These are phyloP conservation scores for Corydoras maculifer DNA, from an alignment of 2,113 vertebrate genomes.

Conservation along the genomic window DNA sequence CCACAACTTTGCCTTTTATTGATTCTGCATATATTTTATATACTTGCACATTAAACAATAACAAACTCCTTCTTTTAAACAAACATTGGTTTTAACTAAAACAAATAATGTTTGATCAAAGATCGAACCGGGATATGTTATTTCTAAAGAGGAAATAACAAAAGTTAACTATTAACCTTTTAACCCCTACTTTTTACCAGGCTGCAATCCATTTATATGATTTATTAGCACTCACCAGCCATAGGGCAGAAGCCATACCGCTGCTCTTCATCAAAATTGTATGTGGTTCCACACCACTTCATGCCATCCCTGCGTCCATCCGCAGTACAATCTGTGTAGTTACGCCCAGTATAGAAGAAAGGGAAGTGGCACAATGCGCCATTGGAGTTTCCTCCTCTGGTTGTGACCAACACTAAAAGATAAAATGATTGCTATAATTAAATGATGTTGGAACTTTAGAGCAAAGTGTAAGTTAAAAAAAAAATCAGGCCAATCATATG, in stretches of 20 bases:
- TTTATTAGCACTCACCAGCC: conserved; percentile 73
- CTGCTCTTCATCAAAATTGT: conserved; percentile 83
- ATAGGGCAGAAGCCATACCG: conserved; percentile 96
- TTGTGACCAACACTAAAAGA: conserved; percentile 76
- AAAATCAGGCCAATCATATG: too few species aligned
- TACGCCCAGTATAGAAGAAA: conserved; percentile 88
- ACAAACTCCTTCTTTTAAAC: too few species aligned
- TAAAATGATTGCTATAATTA: conserved; percentile 40
- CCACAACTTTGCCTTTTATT: too few species aligned
- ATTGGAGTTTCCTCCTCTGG: conserved; percentile 91
- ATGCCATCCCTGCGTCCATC: conserved; percentile 89
- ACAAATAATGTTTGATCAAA: too few species aligned
- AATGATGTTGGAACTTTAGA: too few species aligned
- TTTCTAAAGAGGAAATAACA: too few species aligned
- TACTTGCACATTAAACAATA: too few species aligned
- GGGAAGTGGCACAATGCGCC: conserved; percentile 91
- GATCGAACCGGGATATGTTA: too few species aligned
- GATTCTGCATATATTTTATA: too few species aligned
- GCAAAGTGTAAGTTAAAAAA: too few species aligned
- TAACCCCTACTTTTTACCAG: background rate
- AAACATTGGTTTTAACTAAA: too few species aligned
- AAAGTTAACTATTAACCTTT: background rate
- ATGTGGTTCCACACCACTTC: conserved; percentile 95
- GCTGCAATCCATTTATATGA: background rate
- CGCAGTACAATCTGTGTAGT: conserved; percentile 91